Conservation (phyloP, 2,113 vertebrate genomes). For the Aplodontia rufa region DNA sequence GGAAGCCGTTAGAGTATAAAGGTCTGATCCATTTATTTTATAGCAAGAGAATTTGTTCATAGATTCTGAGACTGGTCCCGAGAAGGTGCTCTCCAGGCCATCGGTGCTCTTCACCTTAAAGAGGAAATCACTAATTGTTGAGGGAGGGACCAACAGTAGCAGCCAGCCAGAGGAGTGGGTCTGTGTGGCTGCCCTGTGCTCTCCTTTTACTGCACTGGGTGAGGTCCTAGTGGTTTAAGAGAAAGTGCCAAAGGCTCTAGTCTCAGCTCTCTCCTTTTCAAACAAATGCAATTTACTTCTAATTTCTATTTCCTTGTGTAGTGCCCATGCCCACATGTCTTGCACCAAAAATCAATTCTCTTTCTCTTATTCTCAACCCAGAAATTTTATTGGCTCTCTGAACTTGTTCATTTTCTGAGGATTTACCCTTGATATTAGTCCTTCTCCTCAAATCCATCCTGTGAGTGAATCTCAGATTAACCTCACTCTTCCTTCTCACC, state of each 20-base stretch:
- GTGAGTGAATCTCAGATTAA: conserved; percentile 44
- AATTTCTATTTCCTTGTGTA: neutral
- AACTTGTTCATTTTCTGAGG: conserved; percentile 43
- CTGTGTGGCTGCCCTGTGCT: neutral
- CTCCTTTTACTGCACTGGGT: neutral
- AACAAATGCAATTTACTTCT: neutral
- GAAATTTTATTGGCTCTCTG: neutral
- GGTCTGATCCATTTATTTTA: neutral
- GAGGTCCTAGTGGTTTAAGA: neutral
- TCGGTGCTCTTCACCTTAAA: neutral
- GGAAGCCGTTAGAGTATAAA: neutral
- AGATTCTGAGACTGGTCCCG: neutral
- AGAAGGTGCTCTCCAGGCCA: neutral
- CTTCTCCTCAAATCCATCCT: neutral
- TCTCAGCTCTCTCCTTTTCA: conserved; percentile 25
- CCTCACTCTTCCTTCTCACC: neutral
- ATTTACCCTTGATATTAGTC: conserved; percentile 38
- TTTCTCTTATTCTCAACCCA: neutral
- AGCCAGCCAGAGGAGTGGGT: neutral
- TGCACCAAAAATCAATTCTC: neutral
- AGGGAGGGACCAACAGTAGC: neutral
- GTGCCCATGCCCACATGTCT: neutral
- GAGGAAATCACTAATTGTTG: neutral
- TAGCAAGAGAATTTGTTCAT: neutral
- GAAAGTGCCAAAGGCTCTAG: neutral